phyloP scores from a whole-genome alignment of 2,888 invertebrate genomes.

The Phalangium opilio region DNA sequence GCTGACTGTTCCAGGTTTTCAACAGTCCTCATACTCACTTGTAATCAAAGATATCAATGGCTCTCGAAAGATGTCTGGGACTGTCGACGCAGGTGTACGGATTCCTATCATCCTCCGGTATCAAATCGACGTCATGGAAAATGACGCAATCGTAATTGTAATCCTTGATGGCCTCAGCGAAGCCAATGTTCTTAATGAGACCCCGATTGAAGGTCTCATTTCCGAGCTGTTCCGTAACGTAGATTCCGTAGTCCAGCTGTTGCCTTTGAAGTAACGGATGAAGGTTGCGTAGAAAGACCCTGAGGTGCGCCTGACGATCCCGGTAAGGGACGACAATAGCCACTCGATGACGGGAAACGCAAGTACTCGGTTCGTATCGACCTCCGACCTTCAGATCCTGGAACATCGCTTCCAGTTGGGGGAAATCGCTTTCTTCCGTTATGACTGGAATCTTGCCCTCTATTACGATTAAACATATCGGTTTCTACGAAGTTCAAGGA shows the following conservation, averaged over 20 bases:
- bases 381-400: constrained; percentile 64
- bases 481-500: too few relatives aligned
- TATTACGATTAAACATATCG: too few relatives aligned
- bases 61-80: constrained; percentile 84
- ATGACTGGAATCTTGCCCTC: too few relatives aligned
- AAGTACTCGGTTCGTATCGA: constrained; percentile 71
- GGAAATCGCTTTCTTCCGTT: too few relatives aligned
- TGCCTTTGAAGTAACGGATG: constrained; percentile 84
- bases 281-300: constrained; percentile 75
- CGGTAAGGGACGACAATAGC: constrained; percentile 84
- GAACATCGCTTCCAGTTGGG: constrained; percentile 44
- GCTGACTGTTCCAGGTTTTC: too few relatives aligned
- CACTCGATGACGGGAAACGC: constrained; percentile 43
- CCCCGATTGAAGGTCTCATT: constrained; percentile 62
- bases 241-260: constrained; percentile 84
- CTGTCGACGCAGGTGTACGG: constrained; percentile 79
- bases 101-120: constrained; percentile 83
- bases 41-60: constrained; percentile 51
- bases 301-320: constrained; percentile 59
- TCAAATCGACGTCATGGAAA: constrained; percentile 88
- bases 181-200: constrained; percentile 93
- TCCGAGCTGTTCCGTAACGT: constrained; percentile 79
- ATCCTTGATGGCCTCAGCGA: constrained; percentile 62
- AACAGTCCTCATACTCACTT: constrained; percentile 28
- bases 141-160: constrained; percentile 60